Evolutionary conservation across 2,888 invertebrate species (phyloP), one percentile per base, ranked within the genome.

Genomic region (Hanleya hanleyi): DNA sequence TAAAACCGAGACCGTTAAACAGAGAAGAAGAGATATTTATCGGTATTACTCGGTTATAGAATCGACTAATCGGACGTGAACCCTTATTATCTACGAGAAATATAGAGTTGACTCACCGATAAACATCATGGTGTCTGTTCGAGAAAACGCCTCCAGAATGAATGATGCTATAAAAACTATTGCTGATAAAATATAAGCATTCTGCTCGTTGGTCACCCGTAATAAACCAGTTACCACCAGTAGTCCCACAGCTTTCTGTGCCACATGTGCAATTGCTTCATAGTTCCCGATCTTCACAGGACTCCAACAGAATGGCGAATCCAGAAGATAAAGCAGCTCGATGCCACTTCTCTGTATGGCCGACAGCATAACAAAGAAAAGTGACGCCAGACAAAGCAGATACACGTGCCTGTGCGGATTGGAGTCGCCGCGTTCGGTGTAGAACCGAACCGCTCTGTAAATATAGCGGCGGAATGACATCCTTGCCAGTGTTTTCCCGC

Each of bases 261-360:
- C 12, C 0, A 66, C 49, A 9, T 47, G 67, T 12, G 74, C 62
- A 0, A 76, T 35, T 0, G 79, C 76, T 3, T 57, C 62, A 62
- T 73, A 83, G 35, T 73, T 73, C 1, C 82, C 81, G 0, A 83
- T 51, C 37, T 71, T 74, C 15, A 75, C 67, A 0, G 83, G 69
- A 18, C 69, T 68, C 77, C 81, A 82, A 67, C 83, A 83, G 62
- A 83, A 83, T n/a, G 82, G 81, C 0, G 76, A 35, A 9, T 70
- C 76, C 26, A 81, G 64, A 33, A 77, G 72, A 61, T 78, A 81
- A 2, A 82, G 41, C 0, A 79, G 69, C 37, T 81, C 80, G 0
- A 80, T 78, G 1, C 67, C 71, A 2, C 37, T 22, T 29, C 77
- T 9, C 76, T 80, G n/a, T 78, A 70, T 18, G 70, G 61, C 5